Evolutionary conservation across 2,888 invertebrate genomes (phyloP), one percentile per base, ranked within the genome.

Genomic region (Tachina grossa): DNA sequence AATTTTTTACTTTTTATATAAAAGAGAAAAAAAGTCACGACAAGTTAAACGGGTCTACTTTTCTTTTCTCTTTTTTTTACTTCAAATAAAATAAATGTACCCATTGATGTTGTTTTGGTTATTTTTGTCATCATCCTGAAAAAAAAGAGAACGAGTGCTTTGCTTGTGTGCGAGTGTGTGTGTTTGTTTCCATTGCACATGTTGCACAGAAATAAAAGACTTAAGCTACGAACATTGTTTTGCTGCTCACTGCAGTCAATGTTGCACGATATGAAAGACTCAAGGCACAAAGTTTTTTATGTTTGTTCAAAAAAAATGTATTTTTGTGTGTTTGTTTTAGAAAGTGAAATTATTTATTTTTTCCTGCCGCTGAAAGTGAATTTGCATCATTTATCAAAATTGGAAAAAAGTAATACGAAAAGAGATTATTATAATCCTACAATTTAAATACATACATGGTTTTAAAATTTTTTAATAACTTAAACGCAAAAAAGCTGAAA

Each of bases 11-110:
- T 63, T 79, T 53, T 71, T 79, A 31, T 55, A 55, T 41, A 43
- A 76, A 55, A 47, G 16, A 65, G n/a, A 55, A 49, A 66, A 66
- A n/a, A 66, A 53, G 43, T 19, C 47, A 43, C 39, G 57, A 85
- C 85, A 85, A 83, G 85, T 85, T 76, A 83, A 83, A 85, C 71
- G 72, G 65, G 85, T 83, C 81, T 83, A 71, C 43, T 65, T 61
- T 41, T 61, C 41, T 47, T 49, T 22, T 53, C 53, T 72, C 16
- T 16, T 31, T 31, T 31, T 47, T 49, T 47, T n/a, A n/a, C n/a
- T 19, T 66, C 19, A 10, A 14, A 61, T 72, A 2, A 74, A 39
- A 41, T 9, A n/a, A 76, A 31, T 55, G 22, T 16, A 45, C 2
- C 10, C 47, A 55, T 79, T 71, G 47, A 22, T 72, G 71, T 61